Evolutionary conservation across 2,113 vertebrate species (phyloP).

Genomic region (Arenaria interpres): DNA sequence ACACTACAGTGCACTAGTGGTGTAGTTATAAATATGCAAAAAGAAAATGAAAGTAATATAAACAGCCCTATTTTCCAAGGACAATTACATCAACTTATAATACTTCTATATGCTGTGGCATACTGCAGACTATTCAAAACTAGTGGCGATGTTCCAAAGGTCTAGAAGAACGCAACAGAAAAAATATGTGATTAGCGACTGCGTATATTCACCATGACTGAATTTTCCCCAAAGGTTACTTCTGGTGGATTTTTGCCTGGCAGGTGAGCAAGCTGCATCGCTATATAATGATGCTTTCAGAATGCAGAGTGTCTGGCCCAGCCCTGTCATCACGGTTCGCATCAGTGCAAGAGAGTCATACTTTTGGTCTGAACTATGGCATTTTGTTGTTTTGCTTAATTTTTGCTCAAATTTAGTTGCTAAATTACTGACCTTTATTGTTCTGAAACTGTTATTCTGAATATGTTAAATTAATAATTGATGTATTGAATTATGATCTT

Average conservation of each 20-base stretch:
- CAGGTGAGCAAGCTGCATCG: neutral
- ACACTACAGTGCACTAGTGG: neutral
- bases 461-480: neutral
- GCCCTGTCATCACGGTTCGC: neutral
- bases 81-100: neutral
- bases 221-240: neutral
- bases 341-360: neutral
- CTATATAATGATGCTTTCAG: neutral
- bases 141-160: neutral
- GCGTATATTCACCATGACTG: neutral
- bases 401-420: neutral
- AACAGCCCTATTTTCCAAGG: neutral
- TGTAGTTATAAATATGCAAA: slow-evolving; percentile 46
- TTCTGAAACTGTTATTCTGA: neutral
- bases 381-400: neutral
- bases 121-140: neutral
- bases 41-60: neutral
- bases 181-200: neutral
- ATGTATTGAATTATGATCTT: neutral
- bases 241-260: neutral
- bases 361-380: neutral
- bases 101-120: neutral
- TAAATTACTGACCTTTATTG: neutral
- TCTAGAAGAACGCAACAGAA: neutral
- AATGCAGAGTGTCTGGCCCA: neutral